These are phyloP conservation scores for Pseudococcus longispinus DNA, from an alignment of 2,888 invertebrate species.

Conservation along the genomic window DNA sequence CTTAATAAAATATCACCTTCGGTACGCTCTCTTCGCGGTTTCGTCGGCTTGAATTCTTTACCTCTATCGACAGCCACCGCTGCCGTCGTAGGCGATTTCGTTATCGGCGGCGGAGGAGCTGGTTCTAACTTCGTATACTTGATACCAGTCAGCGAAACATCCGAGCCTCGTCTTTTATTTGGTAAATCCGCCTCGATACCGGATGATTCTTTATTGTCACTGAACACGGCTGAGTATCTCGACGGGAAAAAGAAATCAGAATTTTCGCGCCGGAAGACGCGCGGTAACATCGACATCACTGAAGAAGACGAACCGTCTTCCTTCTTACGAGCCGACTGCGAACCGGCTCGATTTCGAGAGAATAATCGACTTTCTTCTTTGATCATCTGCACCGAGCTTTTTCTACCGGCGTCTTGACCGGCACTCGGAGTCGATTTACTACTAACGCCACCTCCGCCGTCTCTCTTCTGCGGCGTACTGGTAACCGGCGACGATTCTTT, in stretches of 20 bases:
- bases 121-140: conserved; percentile 26
- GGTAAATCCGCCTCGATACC: conserved; percentile 63
- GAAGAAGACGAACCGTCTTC: not conserved
- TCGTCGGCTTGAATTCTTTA: conserved; percentile 65
- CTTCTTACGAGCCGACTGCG: conserved; percentile 16
- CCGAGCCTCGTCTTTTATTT: conserved; percentile 60
- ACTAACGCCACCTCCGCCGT: not conserved
- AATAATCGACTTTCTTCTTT: conserved; percentile 13
- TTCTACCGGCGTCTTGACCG: not conserved
- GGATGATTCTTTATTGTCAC: conserved; percentile 64
- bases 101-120: conserved; percentile 67
- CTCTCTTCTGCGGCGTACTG: not conserved
- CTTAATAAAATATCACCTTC: conserved; percentile 80
- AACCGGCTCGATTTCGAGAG: not conserved
- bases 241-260: conserved; percentile 81
- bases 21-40: conserved; percentile 84
- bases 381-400: not conserved
- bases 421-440: not conserved
- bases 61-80: conserved; percentile 62
- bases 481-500: not conserved
- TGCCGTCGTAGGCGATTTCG: conserved; percentile 67
- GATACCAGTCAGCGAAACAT: conserved; percentile 59
- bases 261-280: conserved; percentile 77
- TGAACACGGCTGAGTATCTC: conserved; percentile 76
- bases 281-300: conserved; percentile 53